phyloP scores from a whole-genome alignment of 2,888 invertebrate species.

The Napeogenes inachia region DNA sequence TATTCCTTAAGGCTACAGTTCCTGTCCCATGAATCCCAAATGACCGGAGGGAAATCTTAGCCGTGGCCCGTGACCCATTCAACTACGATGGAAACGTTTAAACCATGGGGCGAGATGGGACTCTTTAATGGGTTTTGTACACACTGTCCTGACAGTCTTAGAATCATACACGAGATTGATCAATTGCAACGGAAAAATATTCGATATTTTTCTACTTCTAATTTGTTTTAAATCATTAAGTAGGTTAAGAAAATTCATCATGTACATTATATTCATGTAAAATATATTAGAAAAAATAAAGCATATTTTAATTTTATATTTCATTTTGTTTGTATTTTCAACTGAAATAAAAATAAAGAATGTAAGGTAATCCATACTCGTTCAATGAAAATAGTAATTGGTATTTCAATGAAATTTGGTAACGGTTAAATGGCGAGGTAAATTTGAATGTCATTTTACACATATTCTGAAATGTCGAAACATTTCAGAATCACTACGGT shows the following conservation, averaged over 20 bases:
- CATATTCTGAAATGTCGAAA: not conserved
- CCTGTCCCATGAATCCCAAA: slow-evolving; percentile 75
- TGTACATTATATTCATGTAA: too few relatives aligned
- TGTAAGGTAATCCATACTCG: not conserved
- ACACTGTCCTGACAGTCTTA: not conserved
- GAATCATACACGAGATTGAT: too few relatives aligned
- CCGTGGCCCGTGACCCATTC: slow-evolving; percentile 76
- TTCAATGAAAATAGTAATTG: not conserved
- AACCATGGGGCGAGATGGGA: slow-evolving; percentile 34
- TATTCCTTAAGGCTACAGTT: slow-evolving; percentile 74
- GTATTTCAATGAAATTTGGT: slow-evolving; percentile 3
- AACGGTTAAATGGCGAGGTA: slow-evolving; percentile 1
- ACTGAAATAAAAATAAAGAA: not conserved
- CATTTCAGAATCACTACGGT: not conserved
- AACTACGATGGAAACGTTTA: slow-evolving; percentile 55
- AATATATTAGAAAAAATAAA: too few relatives aligned
- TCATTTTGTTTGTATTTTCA: not conserved
- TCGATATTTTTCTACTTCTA: too few relatives aligned
- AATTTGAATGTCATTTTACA: not conserved
- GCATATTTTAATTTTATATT: too few relatives aligned
- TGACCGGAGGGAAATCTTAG: slow-evolving; percentile 78
- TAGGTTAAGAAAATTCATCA: too few relatives aligned
- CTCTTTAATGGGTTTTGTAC: slow-evolving; percentile 31
- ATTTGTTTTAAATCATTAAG: too few relatives aligned
- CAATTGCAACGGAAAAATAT: too few relatives aligned